Percentiles rank a stretch among this genome's conserved stretches.
Conservation (phyloP, 1,140 invertebrate genomes). For the Trichogramma pretiosum region DNA sequence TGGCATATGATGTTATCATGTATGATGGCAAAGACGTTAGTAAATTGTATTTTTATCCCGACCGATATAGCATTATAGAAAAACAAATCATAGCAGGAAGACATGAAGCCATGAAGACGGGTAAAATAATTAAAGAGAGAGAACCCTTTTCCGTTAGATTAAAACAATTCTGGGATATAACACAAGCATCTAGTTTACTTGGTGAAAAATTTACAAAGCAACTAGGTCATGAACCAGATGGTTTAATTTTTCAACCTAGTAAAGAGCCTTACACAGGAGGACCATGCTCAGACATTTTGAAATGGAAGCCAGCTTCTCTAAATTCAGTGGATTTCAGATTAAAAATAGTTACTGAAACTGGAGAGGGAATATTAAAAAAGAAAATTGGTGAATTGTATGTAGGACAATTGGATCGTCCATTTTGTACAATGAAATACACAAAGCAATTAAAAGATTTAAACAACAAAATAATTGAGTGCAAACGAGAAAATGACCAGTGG, state of each 20-base stretch:
- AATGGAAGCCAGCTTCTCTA: constrained; percentile 92
- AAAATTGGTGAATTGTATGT: constrained; percentile 77
- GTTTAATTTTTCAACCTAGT: constrained; percentile 93
- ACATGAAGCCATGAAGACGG: constrained; percentile 63
- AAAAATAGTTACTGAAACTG: constrained; percentile 65
- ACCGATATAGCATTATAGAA: constrained; percentile 70
- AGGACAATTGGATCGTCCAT: constrained; percentile 58
- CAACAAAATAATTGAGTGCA: constrained; percentile 96
- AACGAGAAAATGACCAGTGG: constrained; percentile 66
- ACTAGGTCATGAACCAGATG: constrained; percentile 91
- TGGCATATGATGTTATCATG: constrained; percentile 92
- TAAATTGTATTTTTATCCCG: constrained; percentile 64
- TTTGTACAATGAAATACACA: constrained; percentile 64
- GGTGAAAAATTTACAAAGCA: constrained; percentile 78
- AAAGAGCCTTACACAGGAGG: constrained; percentile 79
- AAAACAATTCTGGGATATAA: constrained; percentile 85
- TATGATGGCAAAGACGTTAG: constrained; percentile 74
- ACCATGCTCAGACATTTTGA: constrained; percentile 73
- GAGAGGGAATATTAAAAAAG: constrained; percentile 62
- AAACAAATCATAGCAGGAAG: constrained; percentile 56
- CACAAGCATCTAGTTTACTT: constrained; percentile 59
- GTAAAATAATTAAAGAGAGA: constrained; percentile 60
- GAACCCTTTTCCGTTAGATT: constrained; percentile 83
- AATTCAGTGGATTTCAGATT: constrained; percentile 96
- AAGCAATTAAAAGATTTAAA: constrained; percentile 72